Evolutionary conservation across 2,888 invertebrate genomes (phyloP), one percentile per base, ranked within the genome.

Genomic region (Harpalus rubripes): DNA sequence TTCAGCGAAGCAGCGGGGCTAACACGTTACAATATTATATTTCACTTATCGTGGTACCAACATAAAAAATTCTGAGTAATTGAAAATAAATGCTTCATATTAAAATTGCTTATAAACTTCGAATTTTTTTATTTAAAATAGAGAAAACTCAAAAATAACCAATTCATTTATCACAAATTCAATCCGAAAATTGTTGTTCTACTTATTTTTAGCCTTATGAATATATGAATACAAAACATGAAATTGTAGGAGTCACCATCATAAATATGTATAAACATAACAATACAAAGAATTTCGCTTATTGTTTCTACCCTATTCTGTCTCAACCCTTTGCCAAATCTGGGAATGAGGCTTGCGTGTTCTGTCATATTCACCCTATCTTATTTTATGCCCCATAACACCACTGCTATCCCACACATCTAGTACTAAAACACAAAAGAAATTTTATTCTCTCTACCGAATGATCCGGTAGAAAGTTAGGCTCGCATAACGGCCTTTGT

Each of bases 381-480:
- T 52, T 52, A 52, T 52, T 52, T 52, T 52, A 52, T 52, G 44
- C 44, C 10, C 44, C 44, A 52, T 52, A 52, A 52, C 44, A 52
- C 44, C 44, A 12, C 44, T 6, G 10, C 44, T 52, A 52, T 52
- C 10, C 44, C 44, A 52, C 44, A 52, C 44, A 52, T 52, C 10
- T 59, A 59, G 1, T 15, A 59, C 32, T 5, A 32, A 1, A 52
- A 12, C 44, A 52, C 44, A 52, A 52, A 52, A 52, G 44, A 12
- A 52, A 52, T 52, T 52, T 52, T 52, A 52, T 52, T 52, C 44
- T 52, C 44, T 52, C 44, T 32, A 12, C 10, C 44, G 44, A 74
- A 74, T 74, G 41, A 22, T 44, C 72, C 52, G 72, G 44, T 41
- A 68, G 72, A 18, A 74, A 74, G 72, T 74, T 74, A 74, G 68